phyloP scores from a whole-genome alignment of 1,140 invertebrate species.

The Drosophila jambulina region DNA sequence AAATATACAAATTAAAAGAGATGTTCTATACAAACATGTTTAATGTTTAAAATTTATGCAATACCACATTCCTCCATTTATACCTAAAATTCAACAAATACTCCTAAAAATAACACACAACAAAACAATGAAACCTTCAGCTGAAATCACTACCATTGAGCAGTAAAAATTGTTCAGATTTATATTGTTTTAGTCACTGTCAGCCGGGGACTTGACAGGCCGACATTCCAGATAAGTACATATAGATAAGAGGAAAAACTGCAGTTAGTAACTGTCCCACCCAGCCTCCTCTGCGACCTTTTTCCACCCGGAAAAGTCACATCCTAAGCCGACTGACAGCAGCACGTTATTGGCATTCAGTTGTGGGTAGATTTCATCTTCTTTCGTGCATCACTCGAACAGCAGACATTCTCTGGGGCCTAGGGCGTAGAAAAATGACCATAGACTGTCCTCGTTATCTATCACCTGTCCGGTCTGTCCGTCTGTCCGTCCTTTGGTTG shows the following conservation, averaged over 20 bases:
- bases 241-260: constrained; percentile 40
- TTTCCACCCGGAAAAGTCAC: constrained; percentile 11
- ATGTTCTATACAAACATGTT: too few relatives aligned
- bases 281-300: neutral
- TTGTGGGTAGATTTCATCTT: constrained; percentile 59
- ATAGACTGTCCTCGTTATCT: constrained; percentile 60
- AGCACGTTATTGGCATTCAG: constrained; percentile 62
- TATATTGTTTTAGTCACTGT: constrained; percentile 56
- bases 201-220: constrained; percentile 25
- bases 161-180: constrained; percentile 30
- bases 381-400: constrained; percentile 22
- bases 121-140: neutral
- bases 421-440: constrained; percentile 48
- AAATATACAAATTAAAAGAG: too few relatives aligned
- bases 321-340: constrained; percentile 51
- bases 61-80: too few relatives aligned
- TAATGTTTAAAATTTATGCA: too few relatives aligned
- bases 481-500: constrained; percentile 29
- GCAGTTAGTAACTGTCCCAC: constrained; percentile 33
- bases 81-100: neutral
- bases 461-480: constrained; percentile 55
- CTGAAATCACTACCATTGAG: constrained; percentile 2
- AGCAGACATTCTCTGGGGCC: neutral
- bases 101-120: neutral
- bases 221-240: constrained; percentile 57